These are phyloP conservation scores for Melanerpes formicivorus DNA, from an alignment of 2,113 vertebrate genomes.

Conservation along the genomic window DNA sequence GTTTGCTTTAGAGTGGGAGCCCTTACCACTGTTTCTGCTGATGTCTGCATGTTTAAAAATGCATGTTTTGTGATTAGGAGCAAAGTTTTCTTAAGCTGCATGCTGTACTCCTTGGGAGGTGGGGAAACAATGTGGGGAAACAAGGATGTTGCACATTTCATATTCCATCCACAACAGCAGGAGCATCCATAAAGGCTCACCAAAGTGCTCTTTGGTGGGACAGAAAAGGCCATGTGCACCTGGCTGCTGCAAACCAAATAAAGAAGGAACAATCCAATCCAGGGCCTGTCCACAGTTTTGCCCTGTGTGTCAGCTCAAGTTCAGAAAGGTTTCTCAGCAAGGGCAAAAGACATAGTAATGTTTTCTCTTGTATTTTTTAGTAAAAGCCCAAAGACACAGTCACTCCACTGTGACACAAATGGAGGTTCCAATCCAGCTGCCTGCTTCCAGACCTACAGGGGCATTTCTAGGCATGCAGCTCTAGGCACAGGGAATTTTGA, in stretches of 20 bases:
- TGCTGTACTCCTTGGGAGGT: neutral
- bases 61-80: neutral
- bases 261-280: neutral
- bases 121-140: neutral
- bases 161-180: neutral
- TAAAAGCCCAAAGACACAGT: neutral
- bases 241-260: neutral
- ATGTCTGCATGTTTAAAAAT: neutral
- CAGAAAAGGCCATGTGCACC: neutral
- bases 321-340: neutral
- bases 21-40: conserved; percentile 11
- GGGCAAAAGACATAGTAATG: neutral
- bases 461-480: neutral
- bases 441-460: neutral
- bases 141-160: neutral
- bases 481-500: neutral
- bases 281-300: neutral
- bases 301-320: neutral
- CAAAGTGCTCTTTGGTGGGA: neutral
- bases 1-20: conserved; percentile 27
- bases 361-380: neutral
- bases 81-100: neutral
- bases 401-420: neutral
- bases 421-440: neutral
- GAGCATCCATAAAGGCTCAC: neutral